Conservation (phyloP, 2,888 invertebrate genomes). For the Pedicia rivosa region DNA sequence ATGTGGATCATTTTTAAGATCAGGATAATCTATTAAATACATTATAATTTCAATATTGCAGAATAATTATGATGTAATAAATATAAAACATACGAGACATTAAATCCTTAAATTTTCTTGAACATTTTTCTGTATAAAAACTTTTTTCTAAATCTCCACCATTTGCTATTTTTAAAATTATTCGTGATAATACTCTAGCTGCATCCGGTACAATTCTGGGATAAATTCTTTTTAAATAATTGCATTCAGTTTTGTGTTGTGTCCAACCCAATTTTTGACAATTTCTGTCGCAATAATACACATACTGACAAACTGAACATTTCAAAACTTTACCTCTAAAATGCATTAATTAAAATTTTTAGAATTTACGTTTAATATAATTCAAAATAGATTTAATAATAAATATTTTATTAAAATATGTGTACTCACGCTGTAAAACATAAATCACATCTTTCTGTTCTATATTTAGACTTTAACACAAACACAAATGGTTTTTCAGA, state of each 20-base stretch:
- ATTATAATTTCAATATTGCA: neutral
- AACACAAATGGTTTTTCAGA: slow-evolving; percentile 62
- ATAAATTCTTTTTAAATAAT: slow-evolving; percentile 49
- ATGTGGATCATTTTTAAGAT: slow-evolving; percentile 56
- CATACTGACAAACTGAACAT: slow-evolving; percentile 71
- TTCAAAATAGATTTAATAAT: neutral
- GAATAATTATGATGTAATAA: neutral
- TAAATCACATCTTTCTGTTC: slow-evolving; percentile 55
- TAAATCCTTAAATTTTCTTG: slow-evolving; percentile 65
- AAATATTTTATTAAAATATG: neutral
- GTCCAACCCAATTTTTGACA: slow-evolving; percentile 76
- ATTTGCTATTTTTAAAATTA: slow-evolving; percentile 42
- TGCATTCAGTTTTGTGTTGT: slow-evolving; percentile 71
- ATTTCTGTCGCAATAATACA: slow-evolving; percentile 61
- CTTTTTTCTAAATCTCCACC: slow-evolving; percentile 51
- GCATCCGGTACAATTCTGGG: slow-evolving; percentile 68
- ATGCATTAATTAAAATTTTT: neutral
- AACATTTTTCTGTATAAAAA: slow-evolving; percentile 51
- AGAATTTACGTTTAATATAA: neutral
- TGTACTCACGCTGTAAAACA: slow-evolving; percentile 52
- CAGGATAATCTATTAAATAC: slow-evolving; percentile 54
- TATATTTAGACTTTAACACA: slow-evolving; percentile 51
- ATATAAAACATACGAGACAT: slow-evolving; percentile 65
- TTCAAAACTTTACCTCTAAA: slow-evolving; percentile 50
- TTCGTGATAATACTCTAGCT: slow-evolving; percentile 59